Conservation (phyloP, 2,113 vertebrate genomes). For the Nestor notabilis region DNA sequence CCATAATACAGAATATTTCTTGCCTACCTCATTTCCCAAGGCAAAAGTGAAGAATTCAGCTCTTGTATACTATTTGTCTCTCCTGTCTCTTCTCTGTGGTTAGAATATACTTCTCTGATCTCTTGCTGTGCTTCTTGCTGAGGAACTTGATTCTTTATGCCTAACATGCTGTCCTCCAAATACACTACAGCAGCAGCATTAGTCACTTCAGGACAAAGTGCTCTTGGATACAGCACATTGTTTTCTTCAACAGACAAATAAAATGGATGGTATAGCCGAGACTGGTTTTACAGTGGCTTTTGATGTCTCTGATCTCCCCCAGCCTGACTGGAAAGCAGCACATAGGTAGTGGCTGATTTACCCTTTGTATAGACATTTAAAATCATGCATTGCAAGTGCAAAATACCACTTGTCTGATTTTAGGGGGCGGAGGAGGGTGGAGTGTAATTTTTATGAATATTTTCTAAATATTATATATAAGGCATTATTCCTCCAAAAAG, state of each 20-base stretch:
- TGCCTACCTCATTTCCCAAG: not conserved
- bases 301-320: not conserved
- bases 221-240: not conserved
- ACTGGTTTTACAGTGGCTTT: not conserved
- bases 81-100: not conserved
- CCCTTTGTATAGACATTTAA: not conserved
- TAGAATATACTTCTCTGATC: conserved; percentile 34
- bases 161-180: conserved; percentile 35
- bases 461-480: not conserved
- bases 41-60: not conserved
- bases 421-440: not conserved
- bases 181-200: not conserved
- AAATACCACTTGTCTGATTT: not conserved
- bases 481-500: not conserved
- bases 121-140: conserved; percentile 24
- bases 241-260: conserved; percentile 26
- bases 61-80: conserved; percentile 35
- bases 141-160: conserved; percentile 48
- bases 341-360: not conserved
- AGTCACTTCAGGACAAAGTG: conserved; percentile 40
- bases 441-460: not conserved
- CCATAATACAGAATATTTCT: not conserved
- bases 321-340: not conserved
- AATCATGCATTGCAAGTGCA: not conserved
- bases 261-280: conserved; percentile 14